phyloP scores from a whole-genome alignment of 2,888 invertebrate genomes.

The Anagyrus pseudococci region DNA sequence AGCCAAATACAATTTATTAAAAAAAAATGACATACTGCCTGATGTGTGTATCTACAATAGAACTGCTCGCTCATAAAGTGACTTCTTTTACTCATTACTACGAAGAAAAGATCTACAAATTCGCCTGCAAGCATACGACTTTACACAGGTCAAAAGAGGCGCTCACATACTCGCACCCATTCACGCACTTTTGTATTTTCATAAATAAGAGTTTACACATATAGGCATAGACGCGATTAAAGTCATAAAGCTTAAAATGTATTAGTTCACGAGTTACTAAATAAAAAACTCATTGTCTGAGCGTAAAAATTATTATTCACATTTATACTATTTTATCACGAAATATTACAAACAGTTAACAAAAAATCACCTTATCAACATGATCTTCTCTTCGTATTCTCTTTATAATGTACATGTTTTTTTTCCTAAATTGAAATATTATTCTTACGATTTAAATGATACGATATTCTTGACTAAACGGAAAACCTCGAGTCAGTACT shows the following conservation, averaged over 20 bases:
- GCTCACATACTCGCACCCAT: conserved; percentile 11
- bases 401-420: conserved; percentile 33
- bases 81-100: conserved; percentile 12
- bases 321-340: conserved; percentile 18
- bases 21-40: conserved; percentile 25
- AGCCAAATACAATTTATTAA: conserved; percentile 27
- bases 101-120: conserved; percentile 28
- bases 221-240: conserved; percentile 7
- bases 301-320: conserved; percentile 36
- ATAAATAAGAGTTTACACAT: background rate
- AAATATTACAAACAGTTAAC: conserved; percentile 19
- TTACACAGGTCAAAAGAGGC: too few species aligned
- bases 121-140: background rate
- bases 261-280: conserved; percentile 19
- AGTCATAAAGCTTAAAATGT: conserved; percentile 28
- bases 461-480: conserved; percentile 22
- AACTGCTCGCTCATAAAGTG: conserved; percentile 10
- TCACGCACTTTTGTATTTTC: conserved; percentile 1
- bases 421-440: conserved; percentile 24
- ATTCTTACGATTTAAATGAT: conserved; percentile 34
- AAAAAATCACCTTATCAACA: conserved; percentile 22
- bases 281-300: conserved; percentile 18
- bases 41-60: conserved; percentile 33
- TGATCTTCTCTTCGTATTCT: conserved; percentile 32
- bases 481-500: conserved; percentile 32